These are phyloP conservation scores for Agrotis segetum DNA, from an alignment of 2,888 invertebrate species.

Conservation along the genomic window DNA sequence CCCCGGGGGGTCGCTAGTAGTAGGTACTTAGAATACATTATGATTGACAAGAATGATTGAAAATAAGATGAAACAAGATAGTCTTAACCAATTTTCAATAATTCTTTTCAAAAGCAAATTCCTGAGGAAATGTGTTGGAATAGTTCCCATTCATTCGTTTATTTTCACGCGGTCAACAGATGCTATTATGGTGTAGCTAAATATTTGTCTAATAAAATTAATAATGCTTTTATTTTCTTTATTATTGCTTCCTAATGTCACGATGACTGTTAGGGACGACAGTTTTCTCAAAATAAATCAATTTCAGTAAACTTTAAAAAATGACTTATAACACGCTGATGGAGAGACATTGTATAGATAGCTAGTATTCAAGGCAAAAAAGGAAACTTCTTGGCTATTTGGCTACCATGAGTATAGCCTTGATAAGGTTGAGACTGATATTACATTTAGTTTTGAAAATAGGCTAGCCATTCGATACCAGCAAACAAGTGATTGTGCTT, in stretches of 20 bases:
- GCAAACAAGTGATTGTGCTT: not conserved
- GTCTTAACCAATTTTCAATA: not conserved
- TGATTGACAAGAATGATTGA: not conserved
- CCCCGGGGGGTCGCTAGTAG: too few relatives aligned
- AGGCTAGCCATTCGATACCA: not conserved
- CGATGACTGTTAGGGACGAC: not conserved
- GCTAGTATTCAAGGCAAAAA: too few relatives aligned
- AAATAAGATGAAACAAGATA: not conserved
- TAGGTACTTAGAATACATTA: too few relatives aligned
- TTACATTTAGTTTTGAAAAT: too few relatives aligned
- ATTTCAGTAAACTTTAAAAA: not conserved
- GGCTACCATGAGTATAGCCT: too few relatives aligned
- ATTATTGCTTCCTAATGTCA: not conserved
- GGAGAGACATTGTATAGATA: too few relatives aligned
- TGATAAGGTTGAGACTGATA: too few relatives aligned
- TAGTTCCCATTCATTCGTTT: slow-evolving; percentile 34
- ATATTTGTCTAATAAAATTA: slow-evolving; percentile 25
- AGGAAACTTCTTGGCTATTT: too few relatives aligned
- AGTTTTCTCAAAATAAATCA: not conserved
- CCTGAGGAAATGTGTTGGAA: slow-evolving; percentile 28
- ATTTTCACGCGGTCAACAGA: slow-evolving; percentile 29
- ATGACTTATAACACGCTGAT: too few relatives aligned
- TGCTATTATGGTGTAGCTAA: slow-evolving; percentile 18
- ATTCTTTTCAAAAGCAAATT: slow-evolving; percentile 29
- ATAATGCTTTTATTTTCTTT: slow-evolving; percentile 10